Base-by-base conservation (phyloP, 2,888 invertebrate genomes). In the Drosophila atroscutellata region DNA sequence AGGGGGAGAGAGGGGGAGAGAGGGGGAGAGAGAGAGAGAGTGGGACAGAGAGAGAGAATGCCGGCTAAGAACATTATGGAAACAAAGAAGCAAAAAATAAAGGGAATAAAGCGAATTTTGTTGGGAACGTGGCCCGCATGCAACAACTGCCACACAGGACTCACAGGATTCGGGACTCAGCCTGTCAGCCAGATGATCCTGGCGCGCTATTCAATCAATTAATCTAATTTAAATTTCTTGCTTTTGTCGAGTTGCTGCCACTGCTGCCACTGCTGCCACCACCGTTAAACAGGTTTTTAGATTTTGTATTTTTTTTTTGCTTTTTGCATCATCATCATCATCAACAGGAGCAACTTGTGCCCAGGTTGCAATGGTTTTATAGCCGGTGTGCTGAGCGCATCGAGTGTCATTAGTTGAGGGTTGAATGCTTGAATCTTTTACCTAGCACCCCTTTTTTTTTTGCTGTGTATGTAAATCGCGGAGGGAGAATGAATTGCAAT, bases 181-280 rank as follows among this genome's bases (percentile, higher is more conserved):
- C 64, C 76, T 72, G 80, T 66, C 79, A 66, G 63, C 52, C 34
- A 62, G 58, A 42, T 56, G 42, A 56, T 30, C 70, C 57, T 63
- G 64, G 56, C 70, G 62, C 85, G 86, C 81, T 81, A 86, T 91
- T 90, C 91, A 91, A 90, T 92, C 91, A 91, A 91, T 92, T 92
- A 91, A 91, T 91, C 92, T 91, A 92, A 91, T 92, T 92, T 91
- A 86, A 91, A 91, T 86, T 39, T 56, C 15, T 86, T 86, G 77
- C 75, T 75, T 89, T 88, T 89, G 89, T 85, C 76, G 82, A 37
- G 57, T 42, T 36, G 28, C 56, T 60, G 24, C 59, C 36, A 36
- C 55, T 55, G 26, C 49, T 26, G 26, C 28, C 6, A 6, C 50
- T 57, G 34, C 54, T 26, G 75, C 80, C 86, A 89, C 86, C 88